A percentile compares a stretch with the other conserved stretches of the same genome.
Conservation (phyloP, 2,888 invertebrate species). For the Archips crataeganus region DNA sequence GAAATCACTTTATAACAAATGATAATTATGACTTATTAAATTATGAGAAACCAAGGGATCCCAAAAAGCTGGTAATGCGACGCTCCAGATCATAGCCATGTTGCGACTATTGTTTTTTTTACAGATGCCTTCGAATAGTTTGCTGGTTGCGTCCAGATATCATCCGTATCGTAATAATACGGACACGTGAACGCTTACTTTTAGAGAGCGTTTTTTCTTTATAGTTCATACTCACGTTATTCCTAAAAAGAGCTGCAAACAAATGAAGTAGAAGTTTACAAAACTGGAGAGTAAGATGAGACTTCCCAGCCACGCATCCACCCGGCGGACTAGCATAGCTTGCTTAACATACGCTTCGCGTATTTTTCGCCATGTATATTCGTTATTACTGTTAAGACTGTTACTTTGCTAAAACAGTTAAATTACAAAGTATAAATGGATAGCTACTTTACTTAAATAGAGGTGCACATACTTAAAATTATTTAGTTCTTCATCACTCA, state of each 20-base stretch:
- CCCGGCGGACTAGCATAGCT: conserved; percentile 82
- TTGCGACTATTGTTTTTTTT: too few species aligned
- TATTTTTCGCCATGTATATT: conserved; percentile 85
- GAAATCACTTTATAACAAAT: too few species aligned
- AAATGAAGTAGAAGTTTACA: conserved; percentile 90
- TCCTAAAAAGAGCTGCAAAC: conserved; percentile 88
- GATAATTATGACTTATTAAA: too few species aligned
- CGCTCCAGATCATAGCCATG: too few species aligned
- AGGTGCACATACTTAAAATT: neutral
- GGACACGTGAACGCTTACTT: too few species aligned
- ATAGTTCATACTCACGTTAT: conserved; percentile 82
- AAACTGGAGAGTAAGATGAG: conserved; percentile 87
- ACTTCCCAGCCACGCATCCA: conserved; percentile 86
- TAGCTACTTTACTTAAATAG: too few species aligned
- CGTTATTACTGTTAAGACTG: conserved; percentile 2
- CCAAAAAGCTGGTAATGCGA: too few species aligned
- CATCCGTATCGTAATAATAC: too few species aligned
- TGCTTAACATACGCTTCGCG: conserved; percentile 88
- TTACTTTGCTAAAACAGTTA: conserved; percentile 13
- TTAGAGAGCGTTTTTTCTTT: too few species aligned
- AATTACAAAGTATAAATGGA: neutral
- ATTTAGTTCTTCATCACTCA: neutral
- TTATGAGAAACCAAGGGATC: too few species aligned
- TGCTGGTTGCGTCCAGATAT: too few species aligned
- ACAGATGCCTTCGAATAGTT: too few species aligned